Evolutionary conservation across 2,113 vertebrate genomes (phyloP).

Genomic region (Urocolius indicus): DNA sequence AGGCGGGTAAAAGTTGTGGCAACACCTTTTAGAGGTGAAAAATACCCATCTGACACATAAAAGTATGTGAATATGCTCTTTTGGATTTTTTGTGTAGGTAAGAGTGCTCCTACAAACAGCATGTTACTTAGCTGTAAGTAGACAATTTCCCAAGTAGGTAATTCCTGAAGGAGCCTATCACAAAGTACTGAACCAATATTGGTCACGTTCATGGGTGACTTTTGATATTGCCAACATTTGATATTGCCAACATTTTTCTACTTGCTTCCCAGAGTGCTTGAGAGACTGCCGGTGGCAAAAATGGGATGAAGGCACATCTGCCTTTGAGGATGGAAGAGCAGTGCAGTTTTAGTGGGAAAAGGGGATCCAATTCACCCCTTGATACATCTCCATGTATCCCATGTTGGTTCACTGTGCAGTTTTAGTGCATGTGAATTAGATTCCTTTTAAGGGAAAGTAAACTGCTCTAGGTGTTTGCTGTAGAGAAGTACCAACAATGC

Average conservation of each 20-base stretch:
- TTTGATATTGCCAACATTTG: background rate
- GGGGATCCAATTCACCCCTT: too few relatives aligned
- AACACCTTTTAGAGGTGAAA: background rate
- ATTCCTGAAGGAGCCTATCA: background rate
- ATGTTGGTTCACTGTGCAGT: background rate
- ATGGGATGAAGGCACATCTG: rapidly evolving
- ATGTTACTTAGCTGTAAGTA: background rate
- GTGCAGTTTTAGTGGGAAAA: background rate
- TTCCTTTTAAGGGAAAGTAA: background rate
- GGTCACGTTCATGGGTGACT: background rate
- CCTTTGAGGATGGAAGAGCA: background rate
- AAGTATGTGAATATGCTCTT: background rate
- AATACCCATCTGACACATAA: background rate
- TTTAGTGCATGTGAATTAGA: background rate
- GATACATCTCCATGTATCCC: too few relatives aligned
- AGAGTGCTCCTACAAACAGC: background rate
- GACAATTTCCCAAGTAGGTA: background rate
- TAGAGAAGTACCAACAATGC: background rate
- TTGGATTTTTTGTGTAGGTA: background rate
- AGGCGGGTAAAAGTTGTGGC: background rate
- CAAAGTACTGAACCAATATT: background rate
- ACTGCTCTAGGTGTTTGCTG: background rate
- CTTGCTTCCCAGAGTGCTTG: background rate
- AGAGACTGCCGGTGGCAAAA: background rate
- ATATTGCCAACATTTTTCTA: background rate